Base-by-base conservation (phyloP, 2,113 vertebrate species). In the Synchiropus splendidus region DNA sequence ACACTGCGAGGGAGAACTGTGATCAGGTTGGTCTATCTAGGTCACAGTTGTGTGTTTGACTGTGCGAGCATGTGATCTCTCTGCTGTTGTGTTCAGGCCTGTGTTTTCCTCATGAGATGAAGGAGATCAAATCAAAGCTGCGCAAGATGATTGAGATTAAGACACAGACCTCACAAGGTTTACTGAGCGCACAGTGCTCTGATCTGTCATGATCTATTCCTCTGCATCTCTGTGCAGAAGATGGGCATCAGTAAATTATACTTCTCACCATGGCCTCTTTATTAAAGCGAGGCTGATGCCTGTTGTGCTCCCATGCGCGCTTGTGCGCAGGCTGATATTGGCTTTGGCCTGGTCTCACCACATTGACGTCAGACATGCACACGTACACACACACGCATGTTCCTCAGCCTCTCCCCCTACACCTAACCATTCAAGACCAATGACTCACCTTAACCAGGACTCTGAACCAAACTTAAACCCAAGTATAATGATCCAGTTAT, bases 251-350 rank as follows among this genome's bases (percentile, higher is more conserved):
- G n/a, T n/a, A n/a, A n/a, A n/a, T n/a, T n/a, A n/a, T n/a, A 13
- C 1, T 32, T 40, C 4, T 27, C 4, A 27, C 4, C 21, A 27
- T 4, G 8, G 21, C 51, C 36, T 55, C 72, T 79, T 83, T 79
- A 79, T 83, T 77, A 82, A 75, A 72, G 61, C 59, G 58, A 67
- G 72, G n/a, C n/a, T n/a, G n/a, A n/a, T n/a, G n/a, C n/a, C n/a
- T n/a, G n/a, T n/a, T n/a, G n/a, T n/a, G n/a, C n/a, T n/a, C n/a
- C n/a, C n/a, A n/a, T n/a, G n/a, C n/a, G n/a, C n/a, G n/a, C n/a
- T n/a, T n/a, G n/a, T n/a, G n/a, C n/a, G n/a, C n/a, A n/a, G n/a
- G n/a, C n/a, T n/a, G n/a, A n/a, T n/a, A n/a, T n/a, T n/a, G n/a
- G n/a, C n/a, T n/a, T n/a, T n/a, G n/a, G n/a, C n/a, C n/a, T n/a